Conservation (phyloP, 2,113 vertebrate genomes). For the Erinaceus europaeus region DNA sequence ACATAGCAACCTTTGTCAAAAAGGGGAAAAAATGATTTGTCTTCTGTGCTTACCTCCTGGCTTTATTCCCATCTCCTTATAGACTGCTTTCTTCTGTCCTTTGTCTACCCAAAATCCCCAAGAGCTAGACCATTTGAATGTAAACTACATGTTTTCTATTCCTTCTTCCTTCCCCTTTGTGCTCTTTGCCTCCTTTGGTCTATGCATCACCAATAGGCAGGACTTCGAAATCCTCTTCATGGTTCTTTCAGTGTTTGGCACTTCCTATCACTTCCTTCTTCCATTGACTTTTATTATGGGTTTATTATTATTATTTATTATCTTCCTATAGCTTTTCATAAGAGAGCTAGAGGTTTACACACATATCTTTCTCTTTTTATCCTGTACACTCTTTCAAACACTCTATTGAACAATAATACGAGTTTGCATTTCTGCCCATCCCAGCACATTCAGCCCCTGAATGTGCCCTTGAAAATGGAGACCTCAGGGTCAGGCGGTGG, state of each 20-base stretch:
- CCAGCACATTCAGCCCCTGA: not conserved
- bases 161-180: no score
- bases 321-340: not conserved
- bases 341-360: no score
- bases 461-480: rapidly evolving
- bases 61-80: not conserved
- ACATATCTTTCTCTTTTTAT: not conserved
- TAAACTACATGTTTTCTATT: not conserved
- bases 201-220: rapidly evolving
- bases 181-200: rapidly evolving
- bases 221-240: rapidly evolving
- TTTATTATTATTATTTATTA: not conserved
- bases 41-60: rapidly evolving
- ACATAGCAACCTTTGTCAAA: not conserved
- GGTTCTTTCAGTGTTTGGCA: not conserved
- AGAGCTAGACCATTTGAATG: rapidly evolving
- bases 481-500: no score
- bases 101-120: not conserved
- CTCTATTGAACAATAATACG: not conserved
- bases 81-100: no score
- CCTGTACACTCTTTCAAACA: no score
- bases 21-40: not conserved
- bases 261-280: not conserved
- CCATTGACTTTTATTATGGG: rapidly evolving
- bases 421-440: not conserved